A percentile compares a stretch with the other conserved stretches of the same genome.
Conservation (phyloP, 2,113 vertebrate genomes). For the Dromaius novaehollandiae region DNA sequence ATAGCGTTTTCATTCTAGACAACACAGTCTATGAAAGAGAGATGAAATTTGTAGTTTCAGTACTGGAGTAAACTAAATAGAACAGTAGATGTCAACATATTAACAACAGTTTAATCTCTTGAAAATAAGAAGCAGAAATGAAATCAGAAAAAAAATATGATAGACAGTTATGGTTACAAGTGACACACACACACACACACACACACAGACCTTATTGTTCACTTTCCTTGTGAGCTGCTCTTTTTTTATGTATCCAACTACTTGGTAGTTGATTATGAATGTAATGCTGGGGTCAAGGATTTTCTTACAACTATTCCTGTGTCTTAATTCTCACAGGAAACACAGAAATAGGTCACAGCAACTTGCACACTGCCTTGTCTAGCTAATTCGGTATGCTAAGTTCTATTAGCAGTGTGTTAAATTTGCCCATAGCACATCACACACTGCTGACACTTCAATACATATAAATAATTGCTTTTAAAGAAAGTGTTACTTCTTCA, state of each 20-base stretch:
- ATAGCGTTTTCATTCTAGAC: slow-evolving; percentile 1
- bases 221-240: slow-evolving; percentile 32
- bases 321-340: slow-evolving; percentile 62
- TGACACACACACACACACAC: neutral
- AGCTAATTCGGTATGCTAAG: slow-evolving; percentile 2
- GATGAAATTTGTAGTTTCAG: neutral
- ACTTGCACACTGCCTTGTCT: neutral
- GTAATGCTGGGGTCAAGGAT: slow-evolving; percentile 39
- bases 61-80: slow-evolving; percentile 25
- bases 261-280: slow-evolving; percentile 57
- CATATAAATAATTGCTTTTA: slow-evolving; percentile 36
- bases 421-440: neutral
- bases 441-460: slow-evolving; percentile 10
- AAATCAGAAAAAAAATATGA: slow-evolving; percentile 52
- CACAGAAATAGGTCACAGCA: slow-evolving; percentile 63
- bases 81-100: slow-evolving; percentile 51
- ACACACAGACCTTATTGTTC: slow-evolving; percentile 5
- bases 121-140: slow-evolving; percentile 60
- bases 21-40: neutral
- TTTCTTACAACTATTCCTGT: slow-evolving; percentile 22
- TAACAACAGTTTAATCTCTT: slow-evolving; percentile 68
- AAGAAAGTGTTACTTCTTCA: slow-evolving; percentile 22
- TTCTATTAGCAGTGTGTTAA: neutral
- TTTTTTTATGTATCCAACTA: slow-evolving; percentile 31
- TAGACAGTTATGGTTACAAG: slow-evolving; percentile 49